A percentile compares a stretch with the other conserved stretches of the same genome.
Conservation (phyloP, 2,113 vertebrate species). For the Terrapene triunguis region DNA sequence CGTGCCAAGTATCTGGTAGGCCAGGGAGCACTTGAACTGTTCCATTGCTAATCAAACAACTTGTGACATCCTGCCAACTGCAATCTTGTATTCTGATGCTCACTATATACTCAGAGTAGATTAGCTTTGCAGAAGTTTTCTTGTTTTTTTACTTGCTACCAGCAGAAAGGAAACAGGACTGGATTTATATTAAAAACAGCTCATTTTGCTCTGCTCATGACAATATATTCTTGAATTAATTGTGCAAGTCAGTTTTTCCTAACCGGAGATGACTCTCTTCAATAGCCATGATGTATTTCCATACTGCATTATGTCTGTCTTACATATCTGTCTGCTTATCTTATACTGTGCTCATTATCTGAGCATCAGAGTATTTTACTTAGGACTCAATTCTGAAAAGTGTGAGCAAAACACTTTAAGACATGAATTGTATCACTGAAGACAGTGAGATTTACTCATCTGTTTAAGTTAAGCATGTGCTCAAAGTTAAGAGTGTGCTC, state of each 20-base stretch:
- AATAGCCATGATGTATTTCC: background rate
- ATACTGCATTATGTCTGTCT: background rate
- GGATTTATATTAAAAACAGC: slow-evolving; percentile 18
- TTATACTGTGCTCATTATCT: background rate
- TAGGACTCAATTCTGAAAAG: background rate
- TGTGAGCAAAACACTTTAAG: background rate
- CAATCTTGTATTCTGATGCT: slow-evolving; percentile 42
- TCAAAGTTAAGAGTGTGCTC: background rate
- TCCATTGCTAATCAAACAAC: slow-evolving; percentile 57
- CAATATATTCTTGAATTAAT: slow-evolving; percentile 29
- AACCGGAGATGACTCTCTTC: background rate
- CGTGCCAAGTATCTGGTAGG: slow-evolving; percentile 23
- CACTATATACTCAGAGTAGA: background rate
- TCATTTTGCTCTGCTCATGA: slow-evolving; percentile 23
- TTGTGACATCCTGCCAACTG: slow-evolving; percentile 37
- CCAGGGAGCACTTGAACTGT: slow-evolving; percentile 26
- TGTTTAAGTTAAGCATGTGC: too few species aligned
- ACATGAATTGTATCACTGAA: too few species aligned
- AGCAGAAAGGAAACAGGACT: background rate
- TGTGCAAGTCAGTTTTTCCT: slow-evolving; percentile 53
- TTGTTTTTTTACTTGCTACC: background rate
- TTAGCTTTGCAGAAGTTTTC: slow-evolving; percentile 34
- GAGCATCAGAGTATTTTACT: background rate
- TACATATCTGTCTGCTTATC: background rate
- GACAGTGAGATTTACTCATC: too few species aligned